A percentile compares a stretch with the other conserved stretches of the same genome.
These are phyloP conservation scores for Microctonus brassicae DNA, from an alignment of 2,888 invertebrate species.

Conservation along the genomic window DNA sequence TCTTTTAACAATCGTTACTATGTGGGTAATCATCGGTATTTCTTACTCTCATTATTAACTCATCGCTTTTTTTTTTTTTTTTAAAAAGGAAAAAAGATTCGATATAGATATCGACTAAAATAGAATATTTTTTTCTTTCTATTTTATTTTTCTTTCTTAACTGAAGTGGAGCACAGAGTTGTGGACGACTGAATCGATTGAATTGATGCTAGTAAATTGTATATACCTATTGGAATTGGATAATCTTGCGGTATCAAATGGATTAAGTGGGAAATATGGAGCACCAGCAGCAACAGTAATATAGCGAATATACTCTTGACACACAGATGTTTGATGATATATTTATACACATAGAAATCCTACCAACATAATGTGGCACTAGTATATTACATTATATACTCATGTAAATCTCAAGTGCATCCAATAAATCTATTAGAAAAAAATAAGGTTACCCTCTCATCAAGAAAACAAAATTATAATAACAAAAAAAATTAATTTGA, in stretches of 20 bases:
- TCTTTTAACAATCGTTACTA: too few relatives aligned
- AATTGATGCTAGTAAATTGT: conserved; percentile 7
- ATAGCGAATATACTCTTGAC: background rate
- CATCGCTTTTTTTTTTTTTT: conserved; percentile 19
- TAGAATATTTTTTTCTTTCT: too few relatives aligned
- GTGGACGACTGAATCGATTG: background rate
- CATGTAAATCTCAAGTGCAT: background rate
- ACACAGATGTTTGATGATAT: background rate
- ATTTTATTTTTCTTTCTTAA: too few relatives aligned
- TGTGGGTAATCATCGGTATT: too few relatives aligned
- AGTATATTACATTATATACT: background rate
- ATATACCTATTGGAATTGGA: conserved; percentile 49
- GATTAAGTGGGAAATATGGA: conserved; percentile 55
- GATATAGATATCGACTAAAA: background rate
- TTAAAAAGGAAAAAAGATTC: background rate
- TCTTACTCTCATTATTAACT: too few relatives aligned
- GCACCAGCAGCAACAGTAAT: conserved; percentile 42
- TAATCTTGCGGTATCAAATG: conserved; percentile 53
- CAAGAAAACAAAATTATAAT: too few relatives aligned
- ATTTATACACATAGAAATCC: background rate
- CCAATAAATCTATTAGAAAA: background rate
- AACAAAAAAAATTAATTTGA: too few relatives aligned
- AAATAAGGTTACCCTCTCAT: background rate
- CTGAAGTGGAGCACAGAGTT: too few relatives aligned
- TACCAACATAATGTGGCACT: background rate